These are phyloP conservation scores for Promerops cafer DNA, from an alignment of 2,113 vertebrate genomes.

Conservation along the genomic window DNA sequence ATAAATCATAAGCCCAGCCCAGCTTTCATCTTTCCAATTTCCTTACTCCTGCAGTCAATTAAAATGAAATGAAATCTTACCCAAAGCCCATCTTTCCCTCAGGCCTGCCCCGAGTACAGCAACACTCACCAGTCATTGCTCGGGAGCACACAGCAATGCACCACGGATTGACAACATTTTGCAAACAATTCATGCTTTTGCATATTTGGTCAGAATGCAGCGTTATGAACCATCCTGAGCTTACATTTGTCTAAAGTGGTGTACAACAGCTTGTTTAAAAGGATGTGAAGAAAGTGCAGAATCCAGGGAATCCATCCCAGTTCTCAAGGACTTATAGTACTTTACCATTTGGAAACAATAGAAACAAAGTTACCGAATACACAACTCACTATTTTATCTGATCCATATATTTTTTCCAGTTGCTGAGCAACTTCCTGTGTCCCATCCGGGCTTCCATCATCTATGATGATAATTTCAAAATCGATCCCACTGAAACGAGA, in stretches of 20 bases:
- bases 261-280: neutral
- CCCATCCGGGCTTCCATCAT: conserved; percentile 97
- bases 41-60: neutral
- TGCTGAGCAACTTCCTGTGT: conserved; percentile 86
- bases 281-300: neutral
- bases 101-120: neutral
- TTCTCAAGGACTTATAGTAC: neutral
- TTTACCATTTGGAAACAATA: too few relatives aligned
- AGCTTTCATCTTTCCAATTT: neutral
- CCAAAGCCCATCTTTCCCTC: neutral
- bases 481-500: conserved; percentile 76
- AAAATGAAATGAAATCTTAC: neutral
- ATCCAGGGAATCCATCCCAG: neutral
- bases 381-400: conserved; percentile 89
- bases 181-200: neutral
- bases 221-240: neutral
- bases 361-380: fast-evolving
- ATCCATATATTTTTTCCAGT: conserved; percentile 88
- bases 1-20: neutral
- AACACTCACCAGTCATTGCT: neutral
- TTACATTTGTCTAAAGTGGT: neutral
- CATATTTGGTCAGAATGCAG: neutral
- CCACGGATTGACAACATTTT: fast-evolving
- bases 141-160: neutral
- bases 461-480: conserved; percentile 93